Base-by-base conservation (phyloP, 2,888 invertebrate genomes). In the Drosophila meridionalis region DNA sequence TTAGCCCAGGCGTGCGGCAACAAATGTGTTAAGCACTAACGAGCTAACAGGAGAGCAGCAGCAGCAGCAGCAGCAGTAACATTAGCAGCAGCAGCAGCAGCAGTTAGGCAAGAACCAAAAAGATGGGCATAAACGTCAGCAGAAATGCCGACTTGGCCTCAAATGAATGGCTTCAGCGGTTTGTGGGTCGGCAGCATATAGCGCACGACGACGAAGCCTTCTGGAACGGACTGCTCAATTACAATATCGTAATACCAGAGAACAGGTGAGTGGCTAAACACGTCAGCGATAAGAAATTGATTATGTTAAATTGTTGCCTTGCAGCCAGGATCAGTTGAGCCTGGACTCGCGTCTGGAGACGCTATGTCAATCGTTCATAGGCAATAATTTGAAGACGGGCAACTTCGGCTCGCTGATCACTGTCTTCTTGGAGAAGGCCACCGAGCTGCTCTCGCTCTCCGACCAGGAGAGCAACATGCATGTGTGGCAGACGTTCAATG, bases 401-500 rank as follows among this genome's bases (percentile, higher is more conserved):
- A 99, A 99, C 94, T 95, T 99, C 65, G 96, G 97, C 3, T 95
- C 98, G 0, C 93, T 99, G 26, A 95, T 99, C 38, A 96, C 96
- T 75, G 96, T 98, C 14, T 98, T 98, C 92, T 94, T 98, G 50
- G 95, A 96, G 2, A 94, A 98, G 91, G 96, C 97, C 0, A 95
- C 96, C 0, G 98, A 99, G 91, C 93, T 99, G 73, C 94, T 98
- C 63, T 96, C 96, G 0, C 96, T 98, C 3, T 96, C 97, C 7
- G 97, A 97, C 90, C 96, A 97, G 92, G 97, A 98, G 92, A 95
- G 95, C 91, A 94, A 94, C 34, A 94, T 95, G 94, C 93, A 98
- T 85, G 96, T 97, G 60, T 99, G 98, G 98, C 99, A 99, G 93
- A 96, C 98, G 0, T 98, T 97, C 93, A 99, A 99, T 93, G 97